A percentile compares a stretch with the other conserved stretches of the same genome.
Conservation (phyloP, 2,797 vertebrate genomes). For the Ptychadena robeensis region DNA sequence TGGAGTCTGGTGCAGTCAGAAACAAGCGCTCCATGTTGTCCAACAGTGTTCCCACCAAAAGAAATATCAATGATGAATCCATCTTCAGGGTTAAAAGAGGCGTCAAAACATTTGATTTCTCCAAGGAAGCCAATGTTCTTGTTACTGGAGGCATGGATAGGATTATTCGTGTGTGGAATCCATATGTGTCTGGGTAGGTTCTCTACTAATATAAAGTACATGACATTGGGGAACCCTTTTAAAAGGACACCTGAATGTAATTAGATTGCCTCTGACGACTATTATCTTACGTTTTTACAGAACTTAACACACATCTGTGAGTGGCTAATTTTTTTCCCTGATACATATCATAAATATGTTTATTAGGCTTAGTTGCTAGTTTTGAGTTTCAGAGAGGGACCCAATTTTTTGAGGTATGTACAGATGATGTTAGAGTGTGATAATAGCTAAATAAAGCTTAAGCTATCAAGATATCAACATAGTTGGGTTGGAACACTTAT, state of each 20-base stretch:
- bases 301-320: background rate
- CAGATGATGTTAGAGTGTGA: no score
- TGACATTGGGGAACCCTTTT: no score
- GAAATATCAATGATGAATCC: constrained; percentile 62
- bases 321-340: background rate
- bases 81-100: constrained; percentile 63
- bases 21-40: constrained; percentile 25
- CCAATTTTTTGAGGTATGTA: background rate
- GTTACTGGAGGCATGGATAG: constrained; percentile 65
- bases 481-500: background rate
- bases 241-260: no score
- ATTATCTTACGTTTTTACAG: no score
- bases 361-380: background rate
- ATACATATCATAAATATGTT: background rate
- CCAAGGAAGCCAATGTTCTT: constrained; percentile 60
- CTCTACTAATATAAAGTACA: background rate
- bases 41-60: constrained; percentile 33
- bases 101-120: constrained; percentile 64
- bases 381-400: background rate
- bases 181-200: constrained; percentile 62
- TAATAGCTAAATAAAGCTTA: no score
- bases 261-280: no score
- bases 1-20: constrained; percentile 50
- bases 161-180: constrained; percentile 64
- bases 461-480: no score